These are phyloP conservation scores for Burhinus bistriatus DNA, from an alignment of 2,113 vertebrate species.

Conservation along the genomic window DNA sequence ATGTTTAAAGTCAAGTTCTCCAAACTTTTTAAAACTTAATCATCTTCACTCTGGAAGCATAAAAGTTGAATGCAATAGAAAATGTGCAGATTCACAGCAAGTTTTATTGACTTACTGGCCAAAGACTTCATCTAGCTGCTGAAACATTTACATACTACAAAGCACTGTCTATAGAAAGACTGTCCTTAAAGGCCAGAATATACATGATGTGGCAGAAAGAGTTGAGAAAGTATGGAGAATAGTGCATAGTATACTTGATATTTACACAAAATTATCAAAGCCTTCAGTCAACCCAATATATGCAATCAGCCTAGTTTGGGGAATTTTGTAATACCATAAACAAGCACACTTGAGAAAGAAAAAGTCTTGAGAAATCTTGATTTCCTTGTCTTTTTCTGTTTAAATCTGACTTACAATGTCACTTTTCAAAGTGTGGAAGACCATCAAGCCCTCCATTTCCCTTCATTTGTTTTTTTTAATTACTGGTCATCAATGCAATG, in stretches of 20 bases:
- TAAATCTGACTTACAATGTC: background rate
- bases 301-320: background rate
- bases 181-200: conserved; percentile 31
- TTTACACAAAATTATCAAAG: background rate
- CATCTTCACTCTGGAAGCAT: conserved; percentile 64
- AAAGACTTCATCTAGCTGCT: conserved; percentile 37
- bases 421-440: background rate
- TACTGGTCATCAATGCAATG: background rate
- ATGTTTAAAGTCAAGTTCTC: conserved; percentile 63
- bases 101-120: conserved; percentile 52
- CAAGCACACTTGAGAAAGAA: background rate
- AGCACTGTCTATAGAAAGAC: conserved; percentile 7
- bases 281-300: background rate
- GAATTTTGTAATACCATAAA: background rate
- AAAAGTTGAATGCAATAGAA: conserved; percentile 65
- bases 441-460: background rate
- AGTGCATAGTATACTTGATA: background rate
- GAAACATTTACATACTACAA: conserved; percentile 56
- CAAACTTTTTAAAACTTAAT: conserved; percentile 73
- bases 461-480: background rate
- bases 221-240: background rate
- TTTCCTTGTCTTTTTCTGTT: background rate
- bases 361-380: background rate
- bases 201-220: conserved; percentile 17
- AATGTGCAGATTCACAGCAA: conserved; percentile 42